phyloP scores from a whole-genome alignment of 2,113 vertebrate genomes.

The Seriola aureovittata region DNA sequence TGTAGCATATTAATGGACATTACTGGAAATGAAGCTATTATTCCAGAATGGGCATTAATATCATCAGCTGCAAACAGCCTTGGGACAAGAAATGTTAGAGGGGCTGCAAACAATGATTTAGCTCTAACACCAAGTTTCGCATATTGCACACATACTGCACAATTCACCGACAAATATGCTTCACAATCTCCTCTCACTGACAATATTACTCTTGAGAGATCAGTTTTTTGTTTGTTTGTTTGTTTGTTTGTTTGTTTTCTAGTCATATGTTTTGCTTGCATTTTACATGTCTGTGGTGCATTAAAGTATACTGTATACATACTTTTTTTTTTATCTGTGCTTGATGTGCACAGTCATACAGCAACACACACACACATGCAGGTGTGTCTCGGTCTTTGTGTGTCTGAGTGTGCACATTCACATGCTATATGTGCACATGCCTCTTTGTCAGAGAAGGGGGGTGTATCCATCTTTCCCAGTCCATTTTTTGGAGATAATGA shows the following conservation, averaged over 20 bases:
- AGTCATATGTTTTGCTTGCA: not conserved
- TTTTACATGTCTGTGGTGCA: not conserved
- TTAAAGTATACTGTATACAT: constrained; percentile 12
- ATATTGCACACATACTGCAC: constrained; percentile 24
- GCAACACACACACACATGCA: constrained; percentile 28
- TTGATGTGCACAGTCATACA: constrained; percentile 40
- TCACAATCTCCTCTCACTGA: not conserved
- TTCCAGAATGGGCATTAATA: constrained; percentile 90
- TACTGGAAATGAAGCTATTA: constrained; percentile 93
- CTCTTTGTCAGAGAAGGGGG: constrained; percentile 81
- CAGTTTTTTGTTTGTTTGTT: constrained; percentile 5
- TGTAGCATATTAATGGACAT: constrained; percentile 90
- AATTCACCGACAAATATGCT: constrained; percentile 47
- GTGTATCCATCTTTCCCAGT: constrained; percentile 77
- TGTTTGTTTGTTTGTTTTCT: constrained; percentile 20
- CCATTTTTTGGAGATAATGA: constrained; percentile 92
- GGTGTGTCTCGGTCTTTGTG: constrained; percentile 55
- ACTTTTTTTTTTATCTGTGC: constrained; percentile 12
- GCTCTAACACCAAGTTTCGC: constrained; percentile 1
- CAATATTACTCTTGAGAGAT: not conserved
- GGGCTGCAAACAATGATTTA: constrained; percentile 37
- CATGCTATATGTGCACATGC: constrained; percentile 62
- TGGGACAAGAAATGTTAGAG: constrained; percentile 50
- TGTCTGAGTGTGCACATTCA: constrained; percentile 59
- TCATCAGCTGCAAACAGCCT: constrained; percentile 79